These are phyloP conservation scores for Saxidomus purpurata DNA, from an alignment of 1,140 invertebrate species.

Conservation along the genomic window DNA sequence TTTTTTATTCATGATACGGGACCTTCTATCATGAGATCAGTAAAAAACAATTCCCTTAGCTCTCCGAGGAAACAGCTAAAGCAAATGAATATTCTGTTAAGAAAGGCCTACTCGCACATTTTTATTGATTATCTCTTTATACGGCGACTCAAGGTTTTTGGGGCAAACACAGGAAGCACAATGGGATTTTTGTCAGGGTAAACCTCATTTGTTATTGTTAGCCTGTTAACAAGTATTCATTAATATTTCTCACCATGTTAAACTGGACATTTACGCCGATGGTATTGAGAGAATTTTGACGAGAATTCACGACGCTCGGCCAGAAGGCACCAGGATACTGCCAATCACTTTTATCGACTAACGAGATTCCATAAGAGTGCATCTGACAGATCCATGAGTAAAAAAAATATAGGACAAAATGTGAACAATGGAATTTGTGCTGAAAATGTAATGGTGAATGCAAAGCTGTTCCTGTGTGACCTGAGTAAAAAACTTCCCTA, in stretches of 20 bases:
- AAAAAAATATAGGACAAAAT: too few relatives aligned
- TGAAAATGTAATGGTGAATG: too few relatives aligned
- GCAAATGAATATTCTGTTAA: slow-evolving; percentile 13
- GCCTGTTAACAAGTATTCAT: neutral
- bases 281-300: neutral
- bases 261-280: neutral
- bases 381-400: too few relatives aligned
- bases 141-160: slow-evolving; percentile 3
- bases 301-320: neutral
- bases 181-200: neutral
- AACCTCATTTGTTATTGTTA: slow-evolving; percentile 3
- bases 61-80: slow-evolving; percentile 1
- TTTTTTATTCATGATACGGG: slow-evolving; percentile 11
- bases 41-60: neutral
- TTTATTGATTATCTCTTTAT: slow-evolving; percentile 42
- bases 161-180: neutral
- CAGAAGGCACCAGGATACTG: neutral
- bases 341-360: too few relatives aligned
- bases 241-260: neutral
- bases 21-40: neutral
- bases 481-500: too few relatives aligned
- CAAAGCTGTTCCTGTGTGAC: too few relatives aligned
- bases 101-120: neutral
- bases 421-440: too few relatives aligned
- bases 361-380: too few relatives aligned